Evolutionary conservation across 2,113 vertebrate species (phyloP).

Genomic region (Indicator indicator): DNA sequence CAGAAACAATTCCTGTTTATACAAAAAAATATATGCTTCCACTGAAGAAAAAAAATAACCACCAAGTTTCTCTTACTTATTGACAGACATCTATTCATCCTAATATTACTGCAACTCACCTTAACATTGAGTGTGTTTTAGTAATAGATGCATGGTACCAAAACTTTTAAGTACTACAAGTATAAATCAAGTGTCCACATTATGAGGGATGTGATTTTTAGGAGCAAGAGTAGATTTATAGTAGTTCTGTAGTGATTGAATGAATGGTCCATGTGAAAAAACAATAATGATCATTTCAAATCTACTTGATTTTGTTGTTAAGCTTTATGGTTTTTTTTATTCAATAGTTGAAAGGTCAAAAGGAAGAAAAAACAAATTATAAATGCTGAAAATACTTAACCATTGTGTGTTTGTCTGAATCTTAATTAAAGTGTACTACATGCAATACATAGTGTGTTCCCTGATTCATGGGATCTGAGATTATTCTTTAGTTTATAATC

Average conservation of each 20-base stretch:
- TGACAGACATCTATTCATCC: background rate
- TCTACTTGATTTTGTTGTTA: background rate
- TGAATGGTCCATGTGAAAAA: background rate
- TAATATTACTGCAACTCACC: background rate
- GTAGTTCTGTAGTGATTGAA: background rate
- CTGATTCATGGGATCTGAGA: background rate
- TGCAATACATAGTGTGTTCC: rapidly evolving
- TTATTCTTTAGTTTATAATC: background rate
- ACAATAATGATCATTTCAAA: background rate
- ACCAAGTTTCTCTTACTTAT: background rate
- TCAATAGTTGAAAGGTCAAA: background rate
- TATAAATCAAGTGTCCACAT: background rate
- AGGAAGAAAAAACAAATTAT: background rate
- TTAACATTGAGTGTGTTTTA: background rate
- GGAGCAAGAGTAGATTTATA: background rate
- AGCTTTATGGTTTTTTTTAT: background rate
- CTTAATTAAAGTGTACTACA: background rate
- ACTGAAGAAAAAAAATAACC: background rate
- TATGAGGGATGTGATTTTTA: background rate
- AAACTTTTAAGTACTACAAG: background rate
- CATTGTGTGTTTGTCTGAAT: background rate
- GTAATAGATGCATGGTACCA: background rate
- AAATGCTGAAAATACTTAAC: background rate
- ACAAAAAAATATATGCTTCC: background rate
- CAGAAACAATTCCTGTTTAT: background rate